phyloP scores from a whole-genome alignment of 2,797 vertebrate genomes.

The Rhinoraja longicauda region DNA sequence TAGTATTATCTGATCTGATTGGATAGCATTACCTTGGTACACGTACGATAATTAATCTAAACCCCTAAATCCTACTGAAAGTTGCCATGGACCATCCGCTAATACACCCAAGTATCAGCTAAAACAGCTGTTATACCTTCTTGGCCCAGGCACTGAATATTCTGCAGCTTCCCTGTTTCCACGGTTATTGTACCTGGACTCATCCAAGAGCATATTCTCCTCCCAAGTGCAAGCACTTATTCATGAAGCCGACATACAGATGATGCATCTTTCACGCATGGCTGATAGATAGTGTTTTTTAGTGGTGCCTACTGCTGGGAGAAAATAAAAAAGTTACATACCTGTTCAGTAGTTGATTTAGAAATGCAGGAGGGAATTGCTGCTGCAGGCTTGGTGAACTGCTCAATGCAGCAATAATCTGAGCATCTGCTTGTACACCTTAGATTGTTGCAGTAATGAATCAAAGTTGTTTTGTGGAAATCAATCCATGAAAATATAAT shows the following conservation, averaged over 20 bases:
- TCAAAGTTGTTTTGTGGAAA: constrained; percentile 15
- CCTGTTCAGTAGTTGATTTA: neutral
- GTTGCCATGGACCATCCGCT: neutral
- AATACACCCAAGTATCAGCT: neutral
- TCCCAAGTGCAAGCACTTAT: neutral
- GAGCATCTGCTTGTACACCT: neutral
- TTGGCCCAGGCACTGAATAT: neutral
- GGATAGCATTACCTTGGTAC: no score
- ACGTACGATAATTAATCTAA: no score
- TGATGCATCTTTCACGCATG: neutral
- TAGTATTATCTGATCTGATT: no score
- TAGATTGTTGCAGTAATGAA: neutral
- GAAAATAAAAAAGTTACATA: neutral
- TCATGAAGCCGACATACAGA: neutral
- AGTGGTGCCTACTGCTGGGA: no score
- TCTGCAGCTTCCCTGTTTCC: neutral
- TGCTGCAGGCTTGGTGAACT: neutral
- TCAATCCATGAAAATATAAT: neutral
- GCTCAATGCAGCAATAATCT: neutral
- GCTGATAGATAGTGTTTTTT: neutral
- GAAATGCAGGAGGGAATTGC: neutral
- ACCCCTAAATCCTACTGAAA: neutral
- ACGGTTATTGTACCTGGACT: neutral
- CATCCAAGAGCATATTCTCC: no score
- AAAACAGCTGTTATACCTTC: neutral